These are phyloP conservation scores for Hippocampus barbouri DNA, from an alignment of 2,113 vertebrate species.

Conservation along the genomic window DNA sequence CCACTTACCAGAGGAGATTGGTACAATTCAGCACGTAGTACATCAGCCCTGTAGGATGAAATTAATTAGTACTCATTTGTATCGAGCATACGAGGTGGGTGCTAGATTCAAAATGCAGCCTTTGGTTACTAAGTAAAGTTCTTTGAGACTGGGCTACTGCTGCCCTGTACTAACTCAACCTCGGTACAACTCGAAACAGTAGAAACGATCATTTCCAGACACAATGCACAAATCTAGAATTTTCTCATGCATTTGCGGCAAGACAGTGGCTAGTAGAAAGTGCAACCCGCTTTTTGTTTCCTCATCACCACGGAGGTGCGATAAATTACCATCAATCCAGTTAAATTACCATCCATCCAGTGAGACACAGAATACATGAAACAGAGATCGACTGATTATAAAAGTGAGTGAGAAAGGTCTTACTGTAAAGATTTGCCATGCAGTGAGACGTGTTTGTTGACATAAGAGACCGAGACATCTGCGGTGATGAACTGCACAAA, in stretches of 20 bases:
- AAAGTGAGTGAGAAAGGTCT: constrained; percentile 14
- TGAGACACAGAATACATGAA: neutral
- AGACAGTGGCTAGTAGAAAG: neutral
- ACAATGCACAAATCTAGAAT: neutral
- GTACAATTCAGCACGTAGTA: neutral
- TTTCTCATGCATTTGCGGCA: too few relatives aligned
- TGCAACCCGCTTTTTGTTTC: neutral
- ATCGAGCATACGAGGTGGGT: neutral
- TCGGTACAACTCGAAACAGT: neutral
- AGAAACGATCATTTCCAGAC: neutral
- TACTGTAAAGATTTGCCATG: constrained; percentile 32
- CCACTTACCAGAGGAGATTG: constrained; percentile 1
- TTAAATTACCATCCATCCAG: neutral
- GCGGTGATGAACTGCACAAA: constrained; percentile 49
- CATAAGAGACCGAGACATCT: constrained; percentile 68
- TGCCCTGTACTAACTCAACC: neutral
- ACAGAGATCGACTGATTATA: neutral
- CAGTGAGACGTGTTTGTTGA: constrained; percentile 72
- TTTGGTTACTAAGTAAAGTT: too few relatives aligned
- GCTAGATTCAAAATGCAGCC: neutral
- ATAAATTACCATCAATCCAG: neutral
- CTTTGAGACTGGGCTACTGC: neutral
- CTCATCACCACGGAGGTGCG: neutral
- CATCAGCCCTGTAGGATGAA: neutral
- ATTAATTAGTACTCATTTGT: neutral